Conservation (phyloP, 2,888 invertebrate genomes). For the Agriopis marginaria region DNA sequence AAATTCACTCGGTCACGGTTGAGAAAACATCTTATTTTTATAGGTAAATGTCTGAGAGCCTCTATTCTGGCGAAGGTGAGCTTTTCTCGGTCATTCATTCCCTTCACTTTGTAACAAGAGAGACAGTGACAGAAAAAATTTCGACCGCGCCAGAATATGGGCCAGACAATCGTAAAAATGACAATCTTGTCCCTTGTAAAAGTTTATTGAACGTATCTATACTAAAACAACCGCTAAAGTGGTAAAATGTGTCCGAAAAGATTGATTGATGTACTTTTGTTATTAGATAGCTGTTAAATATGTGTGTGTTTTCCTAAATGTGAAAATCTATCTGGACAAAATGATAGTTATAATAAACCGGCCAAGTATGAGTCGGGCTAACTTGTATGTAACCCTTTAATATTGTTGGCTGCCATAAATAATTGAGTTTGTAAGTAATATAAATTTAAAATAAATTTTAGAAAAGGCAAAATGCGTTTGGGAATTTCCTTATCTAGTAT, state of each 20-base stretch:
- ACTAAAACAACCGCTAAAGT: slow-evolving; percentile 34
- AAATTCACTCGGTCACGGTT: slow-evolving; percentile 12
- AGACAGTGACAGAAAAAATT: no score
- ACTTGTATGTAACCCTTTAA: background rate
- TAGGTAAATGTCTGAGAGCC: background rate
- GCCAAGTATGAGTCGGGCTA: background rate
- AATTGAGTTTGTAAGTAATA: no score
- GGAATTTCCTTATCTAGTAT: no score
- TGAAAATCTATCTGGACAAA: slow-evolving; percentile 3
- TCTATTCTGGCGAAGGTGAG: background rate
- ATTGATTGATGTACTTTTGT: slow-evolving; percentile 32
- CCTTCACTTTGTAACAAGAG: no score
- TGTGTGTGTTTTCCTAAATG: slow-evolving; percentile 36
- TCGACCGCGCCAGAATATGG: no score
- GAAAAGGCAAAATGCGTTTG: no score
- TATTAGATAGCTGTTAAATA: slow-evolving; percentile 3
- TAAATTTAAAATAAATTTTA: no score
- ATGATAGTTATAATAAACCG: background rate
- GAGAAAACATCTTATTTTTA: slow-evolving; percentile 7
- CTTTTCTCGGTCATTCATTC: no score
- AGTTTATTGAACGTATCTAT: slow-evolving; percentile 14
- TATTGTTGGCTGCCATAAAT: background rate
- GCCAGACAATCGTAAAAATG: slow-evolving; percentile 16
- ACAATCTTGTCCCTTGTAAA: slow-evolving; percentile 16
- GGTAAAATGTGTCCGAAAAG: slow-evolving; percentile 28